Base-by-base conservation (phyloP, 2,797 vertebrate genomes). In the Gila robusta region DNA sequence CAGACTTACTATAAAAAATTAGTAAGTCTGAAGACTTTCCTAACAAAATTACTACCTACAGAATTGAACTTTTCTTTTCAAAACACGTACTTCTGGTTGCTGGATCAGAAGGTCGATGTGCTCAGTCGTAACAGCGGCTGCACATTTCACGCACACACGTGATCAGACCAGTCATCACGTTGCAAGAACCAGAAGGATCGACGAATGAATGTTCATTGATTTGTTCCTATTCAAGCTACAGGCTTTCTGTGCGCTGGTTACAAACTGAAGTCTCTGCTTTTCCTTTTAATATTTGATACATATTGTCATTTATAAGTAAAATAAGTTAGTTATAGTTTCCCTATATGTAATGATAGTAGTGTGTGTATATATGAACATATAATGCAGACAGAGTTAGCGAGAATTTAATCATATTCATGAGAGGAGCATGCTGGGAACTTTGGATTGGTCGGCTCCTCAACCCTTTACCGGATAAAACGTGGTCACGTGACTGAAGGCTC, bases 151-250 rank as follows among this genome's bases (percentile, higher is more conserved):
- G n/a, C 0, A 62, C 0, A 5, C 4, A 12, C 5, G 11, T 62
- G 59, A 62, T 2, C 5, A 62, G n/a, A 62, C 59, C 59, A 26
- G 6, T 62, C 59, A 62, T 62, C 59, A 62, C 0, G 0, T 26
- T 5, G 0, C 2, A 5, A 26, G n/a, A 62, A 62, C 59, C 59
- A 0, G 5, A 62, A 62, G 11, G n/a, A 62, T 62, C 59, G 3
- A 11, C 0, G 44, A 1, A 0, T 0, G 0, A 0, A 0, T 0
- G 0, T 0, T 4, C 59, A 14, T 6, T 14, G 37, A 66, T 79
- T 10, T 17, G 0, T 2, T 44, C 6, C 1, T 9, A 28, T 44
- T 21, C 0, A 26, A 44, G 21, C 52, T 5, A 5, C 47, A 28
- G n/a, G 37, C 69, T 82, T 23, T 72, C 69, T 44, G 37, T 9